Conservation (phyloP, 2,113 vertebrate genomes). For the Stictonetta naevosa region DNA sequence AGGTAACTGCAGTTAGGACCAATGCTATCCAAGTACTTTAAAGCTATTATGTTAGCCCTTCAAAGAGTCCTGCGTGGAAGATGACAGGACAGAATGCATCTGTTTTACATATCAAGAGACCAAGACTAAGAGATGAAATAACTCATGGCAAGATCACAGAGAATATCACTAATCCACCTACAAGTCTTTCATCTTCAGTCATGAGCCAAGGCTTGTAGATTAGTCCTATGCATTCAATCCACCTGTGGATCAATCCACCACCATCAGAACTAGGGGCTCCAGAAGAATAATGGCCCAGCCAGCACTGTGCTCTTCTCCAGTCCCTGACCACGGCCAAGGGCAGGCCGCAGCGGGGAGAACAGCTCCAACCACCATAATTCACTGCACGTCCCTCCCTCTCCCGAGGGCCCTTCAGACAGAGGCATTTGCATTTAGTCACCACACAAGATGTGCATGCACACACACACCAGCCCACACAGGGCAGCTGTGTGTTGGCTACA, state of each 20-base stretch:
- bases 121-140: neutral
- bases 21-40: neutral
- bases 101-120: neutral
- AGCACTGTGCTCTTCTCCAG: neutral
- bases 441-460: neutral
- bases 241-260: neutral
- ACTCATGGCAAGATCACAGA: neutral
- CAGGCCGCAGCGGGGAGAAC: neutral
- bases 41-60: fast-evolving
- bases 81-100: neutral
- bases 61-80: neutral
- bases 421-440: neutral
- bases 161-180: neutral
- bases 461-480: fast-evolving
- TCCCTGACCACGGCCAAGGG: neutral
- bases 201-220: neutral
- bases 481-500: neutral
- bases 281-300: neutral
- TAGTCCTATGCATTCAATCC: neutral
- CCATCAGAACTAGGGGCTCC: fast-evolving
- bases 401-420: neutral
- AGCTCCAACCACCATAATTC: fast-evolving
- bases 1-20: neutral
- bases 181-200: neutral
- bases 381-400: neutral